Evolutionary conservation across 1,140 invertebrate genomes (phyloP), one percentile per base, ranked within the genome.

Genomic region (Drosophila persimilis): DNA sequence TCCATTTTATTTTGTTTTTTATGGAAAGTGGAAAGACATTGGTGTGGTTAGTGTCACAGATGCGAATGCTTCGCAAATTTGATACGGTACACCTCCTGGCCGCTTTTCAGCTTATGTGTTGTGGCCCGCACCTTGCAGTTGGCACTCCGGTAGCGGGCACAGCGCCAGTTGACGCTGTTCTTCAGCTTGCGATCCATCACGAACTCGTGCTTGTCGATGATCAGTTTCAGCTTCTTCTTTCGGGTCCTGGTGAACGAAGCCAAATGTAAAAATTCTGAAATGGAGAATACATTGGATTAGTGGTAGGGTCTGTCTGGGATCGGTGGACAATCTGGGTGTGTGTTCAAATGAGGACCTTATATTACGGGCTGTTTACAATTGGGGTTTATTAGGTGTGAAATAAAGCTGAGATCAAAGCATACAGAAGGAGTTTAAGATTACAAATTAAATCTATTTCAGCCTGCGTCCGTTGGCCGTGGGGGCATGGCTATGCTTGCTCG

Each of bases 141-240:
- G 55, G 73, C 71, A 46, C 89, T 89, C 7, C 80, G 74, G 46
- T 91, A 91, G 8, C 90, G 80, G 4, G 84, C 65, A 55, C 90
- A 91, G 2, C 90, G 86, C 90, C 90, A 91, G 48, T 91, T 91
- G 43, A 90, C 90, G 39, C 77, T 89, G 45, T 72, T 77, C 47
- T 91, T 91, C 2, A 91, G 63, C 45, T 77, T 86, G 3, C 89
- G 80, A 71, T 91, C 90, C 77, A 90, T 81, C 0, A 91, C 84
- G 45, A 84, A 91, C 44, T 90, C 77, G 35, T 90, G 80, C 2
- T 61, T 72, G 7, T 80, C 80, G 35, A 91, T 89, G 0, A 91
- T 13, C 41, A 91, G 56, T 45, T 89, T 91, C 1, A 78, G 67
- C 17, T 79, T 84, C 52, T 85, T 89, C 52, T 91, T 91, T 5